A percentile compares a stretch with the other conserved stretches of the same genome.
Evolutionary conservation across 2,888 invertebrate species (phyloP).

Genomic region (Torymus auratus): DNA sequence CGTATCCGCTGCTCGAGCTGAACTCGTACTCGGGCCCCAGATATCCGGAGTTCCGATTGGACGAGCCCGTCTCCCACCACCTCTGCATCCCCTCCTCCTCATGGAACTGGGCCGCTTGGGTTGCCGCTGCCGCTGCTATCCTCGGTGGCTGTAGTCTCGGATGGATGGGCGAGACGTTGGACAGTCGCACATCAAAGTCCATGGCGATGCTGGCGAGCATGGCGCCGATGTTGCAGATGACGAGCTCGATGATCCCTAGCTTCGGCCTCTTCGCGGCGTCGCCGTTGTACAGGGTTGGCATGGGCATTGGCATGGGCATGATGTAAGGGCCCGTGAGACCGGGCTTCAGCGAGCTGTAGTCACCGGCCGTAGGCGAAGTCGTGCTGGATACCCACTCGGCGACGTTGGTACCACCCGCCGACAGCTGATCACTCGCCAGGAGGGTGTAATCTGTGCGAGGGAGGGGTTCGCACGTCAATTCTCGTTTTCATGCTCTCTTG

Average conservation of each 20-base stretch:
- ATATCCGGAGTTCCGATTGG: slow-evolving; percentile 73
- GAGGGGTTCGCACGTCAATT: neutral
- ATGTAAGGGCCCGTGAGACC: slow-evolving; percentile 72
- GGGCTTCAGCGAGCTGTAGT: slow-evolving; percentile 64
- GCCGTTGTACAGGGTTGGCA: slow-evolving; percentile 89
- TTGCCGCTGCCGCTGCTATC: slow-evolving; percentile 62
- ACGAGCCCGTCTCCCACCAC: slow-evolving; percentile 55
- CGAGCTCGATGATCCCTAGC: slow-evolving; percentile 85
- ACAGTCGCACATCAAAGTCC: slow-evolving; percentile 94
- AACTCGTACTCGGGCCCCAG: slow-evolving; percentile 80
- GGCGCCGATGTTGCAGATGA: slow-evolving; percentile 94
- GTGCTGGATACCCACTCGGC: slow-evolving; percentile 45
- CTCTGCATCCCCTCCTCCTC: slow-evolving; percentile 61
- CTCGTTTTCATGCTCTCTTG: neutral
- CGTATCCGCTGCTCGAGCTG: slow-evolving; percentile 80
- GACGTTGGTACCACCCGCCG: slow-evolving; percentile 17
- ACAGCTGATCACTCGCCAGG: slow-evolving; percentile 49
- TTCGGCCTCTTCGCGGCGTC: slow-evolving; percentile 84
- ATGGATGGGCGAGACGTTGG: slow-evolving; percentile 90
- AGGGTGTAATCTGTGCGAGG: slow-evolving; percentile 54
- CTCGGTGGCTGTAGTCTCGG: slow-evolving; percentile 83
- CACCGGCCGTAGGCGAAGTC: slow-evolving; percentile 22
- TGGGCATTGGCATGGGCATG: slow-evolving; percentile 81
- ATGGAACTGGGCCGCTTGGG: slow-evolving; percentile 59
- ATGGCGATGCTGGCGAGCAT: slow-evolving; percentile 93